phyloP scores from a whole-genome alignment of 2,797 vertebrate species.

The Rhincodon typus region DNA sequence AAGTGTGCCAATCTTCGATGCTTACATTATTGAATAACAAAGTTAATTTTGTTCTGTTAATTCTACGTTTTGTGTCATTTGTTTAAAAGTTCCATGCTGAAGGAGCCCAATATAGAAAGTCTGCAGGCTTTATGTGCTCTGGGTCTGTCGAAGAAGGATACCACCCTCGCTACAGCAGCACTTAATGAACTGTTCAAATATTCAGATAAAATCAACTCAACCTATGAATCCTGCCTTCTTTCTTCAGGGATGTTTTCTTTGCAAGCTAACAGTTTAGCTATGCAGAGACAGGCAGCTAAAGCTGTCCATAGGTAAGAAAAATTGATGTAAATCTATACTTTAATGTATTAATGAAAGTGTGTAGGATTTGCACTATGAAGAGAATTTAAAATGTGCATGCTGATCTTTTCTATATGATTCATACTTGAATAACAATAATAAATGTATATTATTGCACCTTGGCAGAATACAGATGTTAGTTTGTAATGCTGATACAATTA shows the following conservation, averaged over 20 bases:
- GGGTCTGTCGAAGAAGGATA: slow-evolving; percentile 74
- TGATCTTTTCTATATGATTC: neutral
- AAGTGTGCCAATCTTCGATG: neutral
- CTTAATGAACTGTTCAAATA: slow-evolving; percentile 82
- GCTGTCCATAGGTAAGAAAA: slow-evolving; percentile 78
- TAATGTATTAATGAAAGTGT: neutral
- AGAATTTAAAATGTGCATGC: neutral
- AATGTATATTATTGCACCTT: neutral
- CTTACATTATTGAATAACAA: neutral
- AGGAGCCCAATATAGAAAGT: slow-evolving; percentile 77
- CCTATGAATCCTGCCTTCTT: slow-evolving; percentile 77
- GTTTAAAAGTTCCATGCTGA: slow-evolving; percentile 72
- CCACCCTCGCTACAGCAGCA: slow-evolving; percentile 78
- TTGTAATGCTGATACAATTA: too few species aligned
- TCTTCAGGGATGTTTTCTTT: slow-evolving; percentile 70
- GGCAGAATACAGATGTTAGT: too few species aligned
- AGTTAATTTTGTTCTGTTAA: neutral
- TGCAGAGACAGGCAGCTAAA: slow-evolving; percentile 75
- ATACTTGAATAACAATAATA: neutral
- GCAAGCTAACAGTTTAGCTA: slow-evolving; percentile 67
- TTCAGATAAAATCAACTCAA: slow-evolving; percentile 45
- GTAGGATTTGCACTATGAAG: neutral
- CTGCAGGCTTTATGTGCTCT: slow-evolving; percentile 81
- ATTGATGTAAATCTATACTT: neutral
- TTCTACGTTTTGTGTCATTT: neutral